Base-by-base conservation (phyloP, 2,113 vertebrate species). In the Mesitornis unicolor region DNA sequence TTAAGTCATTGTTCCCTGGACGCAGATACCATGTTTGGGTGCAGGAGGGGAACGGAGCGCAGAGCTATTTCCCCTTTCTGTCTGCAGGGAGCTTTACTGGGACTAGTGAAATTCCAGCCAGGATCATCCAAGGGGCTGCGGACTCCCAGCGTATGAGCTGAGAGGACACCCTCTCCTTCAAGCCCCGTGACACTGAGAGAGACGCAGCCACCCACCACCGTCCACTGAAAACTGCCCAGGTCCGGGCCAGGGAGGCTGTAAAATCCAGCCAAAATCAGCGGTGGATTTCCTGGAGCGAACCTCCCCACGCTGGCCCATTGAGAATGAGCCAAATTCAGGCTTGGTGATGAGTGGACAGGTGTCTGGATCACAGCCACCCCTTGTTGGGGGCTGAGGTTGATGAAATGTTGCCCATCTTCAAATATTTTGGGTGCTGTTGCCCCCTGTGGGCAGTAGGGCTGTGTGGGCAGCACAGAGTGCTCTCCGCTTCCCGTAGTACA, bases 1-100 rank as follows among this genome's bases (percentile, higher is more conserved):
- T 97, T 97, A 97, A 97, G 97, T 97, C 97, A 97, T 97, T 93
- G 93, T 94, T 97, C 97, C 94, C 95, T 84, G 97, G 96, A 94
- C 93, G 80, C 96, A 93, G 95, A 97, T 81, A 90, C 96, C 89
- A 95, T 97, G 94, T 96, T 96, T 73, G 65, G 96, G 97, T 97
- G 92, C 95, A 93, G 92, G 84, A 61, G 91, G 76, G 95, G 85
- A 71, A 40, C 94, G 95, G 77, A 84, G 90, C 11, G 25, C 83
- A 88, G 91, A 97, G 92, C 74, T 94, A 79, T 92, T 91, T 96
- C 86, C 92, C 92, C 85, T 61, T 93, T 87, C 68, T 96, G 80
- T 93, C 93, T 93, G 95, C 92, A 56, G 85, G 70, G 76, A 75
- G 92, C 89, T 89, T 86, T 84, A 88, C 88, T 78, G 64, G 91